Conservation (phyloP, 2,113 vertebrate genomes). For the Xerus inauris region DNA sequence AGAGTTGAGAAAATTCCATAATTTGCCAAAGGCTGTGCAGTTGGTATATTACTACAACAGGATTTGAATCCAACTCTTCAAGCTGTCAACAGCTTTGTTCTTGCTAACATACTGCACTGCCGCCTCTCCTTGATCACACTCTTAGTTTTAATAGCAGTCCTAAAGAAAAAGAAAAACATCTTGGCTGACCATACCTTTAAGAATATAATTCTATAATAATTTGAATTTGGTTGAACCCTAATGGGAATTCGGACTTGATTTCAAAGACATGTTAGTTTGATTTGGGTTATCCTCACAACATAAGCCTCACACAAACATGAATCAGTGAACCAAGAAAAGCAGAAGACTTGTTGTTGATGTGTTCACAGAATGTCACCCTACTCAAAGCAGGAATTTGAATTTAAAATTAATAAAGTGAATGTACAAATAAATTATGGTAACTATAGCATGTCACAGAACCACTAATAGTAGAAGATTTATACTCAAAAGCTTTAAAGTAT, state of each 20-base stretch:
- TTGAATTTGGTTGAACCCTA: constrained; percentile 6
- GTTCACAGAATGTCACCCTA: too few species aligned
- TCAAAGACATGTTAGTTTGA: neutral
- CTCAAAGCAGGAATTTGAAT: too few species aligned
- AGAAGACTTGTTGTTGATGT: neutral
- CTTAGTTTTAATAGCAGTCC: constrained; percentile 15
- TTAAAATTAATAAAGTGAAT: constrained; percentile 12
- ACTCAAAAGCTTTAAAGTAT: neutral
- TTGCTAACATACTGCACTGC: neutral
- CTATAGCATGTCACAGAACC: neutral
- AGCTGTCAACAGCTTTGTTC: neutral
- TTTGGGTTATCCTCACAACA: neutral
- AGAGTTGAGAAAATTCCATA: neutral
- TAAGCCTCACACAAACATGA: neutral
- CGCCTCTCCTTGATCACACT: neutral
- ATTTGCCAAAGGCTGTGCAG: neutral
- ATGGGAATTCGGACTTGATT: neutral
- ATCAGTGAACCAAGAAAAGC: neutral
- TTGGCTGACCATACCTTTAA: neutral
- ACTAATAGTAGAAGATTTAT: neutral
- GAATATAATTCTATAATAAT: neutral
- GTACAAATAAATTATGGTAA: neutral
- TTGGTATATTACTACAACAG: neutral
- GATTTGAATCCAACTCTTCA: neutral
- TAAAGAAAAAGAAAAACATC: neutral